Percentiles rank a stretch among this genome's conserved stretches.
phyloP scores from a whole-genome alignment of 2,888 invertebrate genomes.

The Masnerella sp. region DNA sequence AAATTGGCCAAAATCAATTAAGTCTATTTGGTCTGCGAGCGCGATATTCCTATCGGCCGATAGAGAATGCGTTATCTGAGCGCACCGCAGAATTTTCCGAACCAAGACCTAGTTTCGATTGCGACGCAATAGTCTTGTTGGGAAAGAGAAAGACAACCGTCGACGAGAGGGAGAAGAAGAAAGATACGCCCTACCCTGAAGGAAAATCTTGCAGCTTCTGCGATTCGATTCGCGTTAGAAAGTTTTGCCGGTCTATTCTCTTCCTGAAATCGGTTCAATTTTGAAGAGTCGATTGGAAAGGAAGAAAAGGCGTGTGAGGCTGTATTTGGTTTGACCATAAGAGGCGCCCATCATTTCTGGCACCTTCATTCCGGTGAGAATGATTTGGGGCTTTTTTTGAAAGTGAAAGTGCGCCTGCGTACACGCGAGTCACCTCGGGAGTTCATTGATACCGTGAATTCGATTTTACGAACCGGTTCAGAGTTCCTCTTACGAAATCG shows the following conservation, averaged over 20 bases:
- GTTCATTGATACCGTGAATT: conserved; percentile 66
- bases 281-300: too few species aligned
- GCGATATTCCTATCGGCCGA: conserved; percentile 55
- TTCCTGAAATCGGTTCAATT: too few species aligned
- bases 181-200: conserved; percentile 50
- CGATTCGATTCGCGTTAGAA: conserved; percentile 24
- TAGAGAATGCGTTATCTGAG: conserved; percentile 61
- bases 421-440: conserved; percentile 55
- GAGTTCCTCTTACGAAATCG: conserved; percentile 63
- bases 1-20: too few species aligned
- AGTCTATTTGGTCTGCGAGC: too few species aligned
- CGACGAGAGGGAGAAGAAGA: conserved; percentile 31
- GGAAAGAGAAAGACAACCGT: conserved; percentile 33
- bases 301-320: neutral
- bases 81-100: conserved; percentile 67
- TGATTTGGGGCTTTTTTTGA: conserved; percentile 58
- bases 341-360: conserved; percentile 9
- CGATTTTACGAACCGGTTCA: conserved; percentile 66
- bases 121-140: conserved; percentile 58
- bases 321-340: neutral
- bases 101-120: conserved; percentile 66
- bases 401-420: conserved; percentile 62
- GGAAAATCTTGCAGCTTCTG: conserved; percentile 28
- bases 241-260: too few species aligned
- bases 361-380: conserved; percentile 13